These are phyloP conservation scores for Clitarchus hookeri DNA, from an alignment of 2,888 invertebrate species.

Conservation along the genomic window DNA sequence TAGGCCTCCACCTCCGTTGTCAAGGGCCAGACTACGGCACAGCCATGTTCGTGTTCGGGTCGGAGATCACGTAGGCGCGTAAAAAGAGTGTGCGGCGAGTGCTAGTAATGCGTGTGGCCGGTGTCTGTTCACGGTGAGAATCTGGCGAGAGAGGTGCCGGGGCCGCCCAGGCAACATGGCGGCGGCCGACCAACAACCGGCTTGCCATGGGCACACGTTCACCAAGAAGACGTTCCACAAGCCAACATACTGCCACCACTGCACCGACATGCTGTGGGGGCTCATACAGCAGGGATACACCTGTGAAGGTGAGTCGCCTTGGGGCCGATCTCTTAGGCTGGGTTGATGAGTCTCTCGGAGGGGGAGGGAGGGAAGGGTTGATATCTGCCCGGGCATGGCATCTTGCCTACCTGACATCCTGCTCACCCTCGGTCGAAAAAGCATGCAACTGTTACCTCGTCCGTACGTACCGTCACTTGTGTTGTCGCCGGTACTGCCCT, in stretches of 20 bases:
- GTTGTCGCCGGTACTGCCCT: slow-evolving; percentile 18
- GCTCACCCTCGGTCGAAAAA: slow-evolving; percentile 37
- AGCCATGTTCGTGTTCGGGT: slow-evolving; percentile 63
- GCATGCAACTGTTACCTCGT: slow-evolving; percentile 38
- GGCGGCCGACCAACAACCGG: slow-evolving; percentile 64
- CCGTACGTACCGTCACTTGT: slow-evolving; percentile 1
- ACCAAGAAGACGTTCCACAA: slow-evolving; percentile 99
- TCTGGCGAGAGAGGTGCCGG: slow-evolving; percentile 64
- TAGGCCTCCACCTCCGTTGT: slow-evolving; percentile 51
- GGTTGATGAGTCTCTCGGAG: slow-evolving; percentile 16
- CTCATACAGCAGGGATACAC: slow-evolving; percentile 99
- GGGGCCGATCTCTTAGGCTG: not conserved
- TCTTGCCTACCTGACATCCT: slow-evolving; percentile 21
- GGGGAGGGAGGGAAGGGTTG: not conserved
- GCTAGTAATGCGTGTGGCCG: slow-evolving; percentile 50
- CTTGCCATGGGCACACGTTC: slow-evolving; percentile 91
- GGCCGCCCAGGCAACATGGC: slow-evolving; percentile 64
- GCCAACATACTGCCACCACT: slow-evolving; percentile 99
- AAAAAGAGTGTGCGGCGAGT: slow-evolving; percentile 48
- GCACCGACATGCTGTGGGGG: slow-evolving; percentile 99
- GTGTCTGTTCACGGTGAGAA: slow-evolving; percentile 63
- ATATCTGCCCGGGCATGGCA: not conserved
- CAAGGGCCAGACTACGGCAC: slow-evolving; percentile 54
- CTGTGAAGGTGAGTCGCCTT: slow-evolving; percentile 86
- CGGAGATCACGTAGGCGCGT: slow-evolving; percentile 64